A percentile compares a stretch with the other conserved stretches of the same genome.
phyloP scores from a whole-genome alignment of 2,113 vertebrate species.

The Odobenus rosmarus region DNA sequence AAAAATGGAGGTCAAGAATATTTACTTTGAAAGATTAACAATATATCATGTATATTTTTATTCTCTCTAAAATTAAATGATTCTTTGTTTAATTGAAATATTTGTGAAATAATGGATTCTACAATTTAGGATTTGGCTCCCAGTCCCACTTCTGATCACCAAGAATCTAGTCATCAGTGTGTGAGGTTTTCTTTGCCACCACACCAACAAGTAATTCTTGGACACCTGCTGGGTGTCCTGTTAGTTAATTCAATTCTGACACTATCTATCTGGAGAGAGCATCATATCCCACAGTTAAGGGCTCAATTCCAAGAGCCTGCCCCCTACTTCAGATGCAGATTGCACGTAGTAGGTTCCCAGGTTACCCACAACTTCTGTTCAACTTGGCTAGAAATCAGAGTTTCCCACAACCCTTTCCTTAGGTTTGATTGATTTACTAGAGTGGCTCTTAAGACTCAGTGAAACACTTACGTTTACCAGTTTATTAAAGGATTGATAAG shows the following conservation, averaged over 20 bases:
- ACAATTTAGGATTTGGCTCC: background rate
- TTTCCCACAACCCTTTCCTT: background rate
- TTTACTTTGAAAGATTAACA: conserved; percentile 57
- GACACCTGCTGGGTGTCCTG: background rate
- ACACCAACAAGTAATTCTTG: background rate
- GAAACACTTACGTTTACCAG: background rate
- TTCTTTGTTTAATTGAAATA: conserved; percentile 27
- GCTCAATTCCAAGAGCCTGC: background rate
- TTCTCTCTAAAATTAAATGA: background rate
- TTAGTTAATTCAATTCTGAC: background rate
- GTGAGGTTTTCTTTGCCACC: background rate
- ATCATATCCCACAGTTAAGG: background rate
- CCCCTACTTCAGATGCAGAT: background rate
- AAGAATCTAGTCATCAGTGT: background rate
- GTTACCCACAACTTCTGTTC: background rate
- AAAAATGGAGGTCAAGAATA: conserved; percentile 48
- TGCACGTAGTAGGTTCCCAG: background rate
- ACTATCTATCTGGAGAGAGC: background rate
- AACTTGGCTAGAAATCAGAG: background rate
- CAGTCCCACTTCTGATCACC: background rate
- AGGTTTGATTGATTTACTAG: background rate
- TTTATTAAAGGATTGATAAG: background rate
- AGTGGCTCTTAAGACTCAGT: background rate
- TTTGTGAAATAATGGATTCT: background rate
- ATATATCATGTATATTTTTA: background rate